A percentile compares a stretch with the other conserved stretches of the same genome.
Evolutionary conservation across 2,888 invertebrate species (phyloP).

Genomic region (Tenodera sinensis): DNA sequence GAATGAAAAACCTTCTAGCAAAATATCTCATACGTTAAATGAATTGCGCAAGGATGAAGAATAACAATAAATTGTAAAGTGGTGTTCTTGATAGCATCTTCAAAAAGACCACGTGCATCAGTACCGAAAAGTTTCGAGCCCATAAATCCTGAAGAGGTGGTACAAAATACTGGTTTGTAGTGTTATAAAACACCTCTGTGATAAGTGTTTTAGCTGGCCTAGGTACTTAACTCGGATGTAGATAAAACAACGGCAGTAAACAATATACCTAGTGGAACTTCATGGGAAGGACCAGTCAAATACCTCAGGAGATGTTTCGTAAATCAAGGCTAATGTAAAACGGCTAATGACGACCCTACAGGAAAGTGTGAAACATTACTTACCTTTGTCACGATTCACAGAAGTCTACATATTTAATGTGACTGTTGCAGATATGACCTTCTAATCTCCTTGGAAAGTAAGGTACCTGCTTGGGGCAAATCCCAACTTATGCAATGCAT

Average conservation of each 20-base stretch:
- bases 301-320: not conserved
- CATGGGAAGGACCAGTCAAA: not conserved
- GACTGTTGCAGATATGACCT: not conserved
- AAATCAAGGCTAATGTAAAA: not conserved
- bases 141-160: not conserved
- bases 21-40: too few relatives aligned
- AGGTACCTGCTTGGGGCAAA: not conserved
- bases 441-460: not conserved
- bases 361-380: not conserved
- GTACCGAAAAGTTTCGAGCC: not conserved
- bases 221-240: not conserved
- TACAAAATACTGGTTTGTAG: not conserved
- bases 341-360: not conserved
- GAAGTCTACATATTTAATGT: not conserved
- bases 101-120: not conserved
- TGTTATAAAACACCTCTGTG: not conserved
- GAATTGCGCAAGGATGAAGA: not conserved
- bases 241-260: not conserved
- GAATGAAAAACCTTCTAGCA: too few relatives aligned
- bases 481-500: not conserved
- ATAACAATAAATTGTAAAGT: not conserved
- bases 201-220: not conserved
- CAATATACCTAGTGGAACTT: not conserved
- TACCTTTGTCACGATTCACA: not conserved
- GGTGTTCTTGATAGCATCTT: not conserved